Evolutionary conservation across 92 coral and sea anemone genomes (phyloP), one percentile per base, ranked within the genome.

Genomic region (Paragorgia papillata): DNA sequence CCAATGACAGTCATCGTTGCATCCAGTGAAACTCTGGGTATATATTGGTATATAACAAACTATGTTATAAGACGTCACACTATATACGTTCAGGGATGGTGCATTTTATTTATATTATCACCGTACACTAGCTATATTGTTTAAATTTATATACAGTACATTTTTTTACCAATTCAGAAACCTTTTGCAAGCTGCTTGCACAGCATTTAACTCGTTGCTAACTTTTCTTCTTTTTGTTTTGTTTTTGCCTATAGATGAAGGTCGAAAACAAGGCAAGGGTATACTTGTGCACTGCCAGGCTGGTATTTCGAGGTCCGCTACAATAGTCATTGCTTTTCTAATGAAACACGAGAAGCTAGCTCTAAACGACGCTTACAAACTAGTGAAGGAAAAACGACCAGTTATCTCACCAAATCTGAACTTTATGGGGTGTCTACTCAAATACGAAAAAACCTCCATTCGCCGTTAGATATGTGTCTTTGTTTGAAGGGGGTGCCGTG

Each of bases 221-320:
- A 69, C 30, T 26, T 33, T 48, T 51, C 53, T 77, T 48, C 9
- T n/a, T 64, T 10, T 9, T 33, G 32, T 32, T 28, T 17, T n/a
- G n/a, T n/a, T n/a, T 61, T 18, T 81, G 54, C 1, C 74, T 91
- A n/a, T n/a, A n/a, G 98, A 94, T 68, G 92, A 94, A 80, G 97
- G 97, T 20, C 91, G 91, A 24, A 84, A 82, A 15, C 87, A 75
- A 28, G 96, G 92, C 22, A 54, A 86, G 20, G 67, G 96, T 53
- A 92, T 91, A 13, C 87, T 95, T n/a, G 96, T 95, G 62, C 99
- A 95, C 74, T 95, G 99, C 87, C 97, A 95, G 76, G 99, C 99
- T 15, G 99, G 99, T 25, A 96, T 95, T 89, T 95, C 99, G 82
- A 96, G 99, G 80, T 95, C 99, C 26, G 99, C 99, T 0, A 95